These are phyloP conservation scores for Epicampocera succincta DNA, from an alignment of 2,888 invertebrate genomes.

Conservation along the genomic window DNA sequence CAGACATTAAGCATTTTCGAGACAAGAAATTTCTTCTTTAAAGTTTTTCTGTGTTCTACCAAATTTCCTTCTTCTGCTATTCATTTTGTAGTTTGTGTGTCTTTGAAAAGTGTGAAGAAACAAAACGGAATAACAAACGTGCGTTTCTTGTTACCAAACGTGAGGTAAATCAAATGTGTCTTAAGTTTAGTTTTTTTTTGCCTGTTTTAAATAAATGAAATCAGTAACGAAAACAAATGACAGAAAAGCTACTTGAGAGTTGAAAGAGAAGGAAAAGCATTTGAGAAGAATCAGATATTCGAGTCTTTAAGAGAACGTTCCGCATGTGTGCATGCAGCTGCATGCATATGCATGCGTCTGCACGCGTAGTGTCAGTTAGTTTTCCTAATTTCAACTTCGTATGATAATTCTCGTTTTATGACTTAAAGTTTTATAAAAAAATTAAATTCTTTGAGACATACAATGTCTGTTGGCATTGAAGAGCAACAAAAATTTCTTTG, in stretches of 20 bases:
- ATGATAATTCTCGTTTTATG: too few relatives aligned
- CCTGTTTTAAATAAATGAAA: constrained; percentile 51
- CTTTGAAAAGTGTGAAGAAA: constrained; percentile 43
- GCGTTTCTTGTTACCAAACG: constrained; percentile 59
- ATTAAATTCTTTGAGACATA: too few relatives aligned
- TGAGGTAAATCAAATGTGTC: constrained; percentile 55
- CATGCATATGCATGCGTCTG: too few relatives aligned
- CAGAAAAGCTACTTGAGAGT: constrained; percentile 9
- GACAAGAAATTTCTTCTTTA: constrained; percentile 27
- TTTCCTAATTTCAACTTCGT: too few relatives aligned
- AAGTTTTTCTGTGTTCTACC: constrained; percentile 38
- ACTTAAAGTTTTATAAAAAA: too few relatives aligned
- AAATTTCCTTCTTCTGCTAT: neutral
- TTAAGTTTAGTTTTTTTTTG: constrained; percentile 36
- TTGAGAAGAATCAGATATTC: neutral
- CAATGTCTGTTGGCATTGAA: too few relatives aligned
- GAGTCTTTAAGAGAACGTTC: too few relatives aligned
- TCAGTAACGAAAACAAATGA: constrained; percentile 50
- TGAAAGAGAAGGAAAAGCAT: neutral
- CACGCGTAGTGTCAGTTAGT: too few relatives aligned
- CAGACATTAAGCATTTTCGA: neutral
- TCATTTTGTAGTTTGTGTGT: constrained; percentile 8
- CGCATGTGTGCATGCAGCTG: too few relatives aligned
- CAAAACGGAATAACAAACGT: constrained; percentile 43
- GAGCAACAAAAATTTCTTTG: too few relatives aligned